phyloP scores from a whole-genome alignment of 64 coral and sea anemone genomes.

The Stylophora pistillata region DNA sequence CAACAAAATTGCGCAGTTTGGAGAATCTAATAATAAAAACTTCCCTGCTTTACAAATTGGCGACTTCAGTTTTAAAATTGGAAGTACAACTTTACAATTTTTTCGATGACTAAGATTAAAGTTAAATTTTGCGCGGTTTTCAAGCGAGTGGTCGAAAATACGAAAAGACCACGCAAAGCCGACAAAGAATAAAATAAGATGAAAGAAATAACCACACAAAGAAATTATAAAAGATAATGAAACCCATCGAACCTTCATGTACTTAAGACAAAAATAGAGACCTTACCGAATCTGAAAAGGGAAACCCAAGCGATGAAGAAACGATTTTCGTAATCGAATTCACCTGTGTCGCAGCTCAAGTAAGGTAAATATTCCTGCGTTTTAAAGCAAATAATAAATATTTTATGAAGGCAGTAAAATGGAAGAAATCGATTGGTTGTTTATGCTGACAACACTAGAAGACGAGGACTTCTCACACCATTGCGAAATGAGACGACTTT shows the following conservation, averaged over 20 bases:
- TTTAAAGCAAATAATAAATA: constrained; percentile 5
- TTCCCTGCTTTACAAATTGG: neutral
- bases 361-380: constrained; percentile 6
- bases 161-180: neutral
- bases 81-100: neutral
- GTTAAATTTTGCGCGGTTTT: neutral
- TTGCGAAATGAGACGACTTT: neutral
- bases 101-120: neutral
- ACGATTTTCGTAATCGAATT: neutral
- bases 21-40: neutral
- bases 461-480: neutral
- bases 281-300: neutral
- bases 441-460: neutral
- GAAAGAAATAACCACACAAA: neutral
- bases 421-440: neutral
- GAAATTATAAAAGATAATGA: neutral
- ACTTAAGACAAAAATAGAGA: neutral
- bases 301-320: neutral
- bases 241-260: neutral
- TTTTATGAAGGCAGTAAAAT: constrained; percentile 9
- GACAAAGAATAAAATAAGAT: neutral
- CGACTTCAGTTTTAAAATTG: neutral
- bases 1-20: constrained; percentile 1
- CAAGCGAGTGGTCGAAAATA: neutral
- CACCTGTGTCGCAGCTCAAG: neutral